phyloP scores from a whole-genome alignment of 2,113 vertebrate species.

The Todiramphus chloris region DNA sequence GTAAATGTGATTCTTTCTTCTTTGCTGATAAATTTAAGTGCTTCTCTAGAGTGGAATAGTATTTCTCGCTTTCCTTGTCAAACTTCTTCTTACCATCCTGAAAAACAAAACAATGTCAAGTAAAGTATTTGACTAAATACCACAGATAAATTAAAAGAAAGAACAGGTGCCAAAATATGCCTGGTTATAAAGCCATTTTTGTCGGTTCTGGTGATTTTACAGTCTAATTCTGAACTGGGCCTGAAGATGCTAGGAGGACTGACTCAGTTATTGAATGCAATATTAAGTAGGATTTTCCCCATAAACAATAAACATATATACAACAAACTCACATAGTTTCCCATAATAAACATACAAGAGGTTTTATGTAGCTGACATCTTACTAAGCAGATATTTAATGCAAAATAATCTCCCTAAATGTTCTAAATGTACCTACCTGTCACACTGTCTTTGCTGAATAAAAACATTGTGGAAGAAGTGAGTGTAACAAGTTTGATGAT shows the following conservation, averaged over 20 bases:
- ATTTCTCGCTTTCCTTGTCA: conserved; percentile 95
- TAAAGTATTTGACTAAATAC: not conserved
- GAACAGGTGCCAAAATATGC: not conserved
- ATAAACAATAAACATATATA: not conserved
- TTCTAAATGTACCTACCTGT: not conserved
- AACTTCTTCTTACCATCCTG: conserved; percentile 98
- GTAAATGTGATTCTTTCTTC: conserved; percentile 94
- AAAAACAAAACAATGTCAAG: conserved; percentile 36
- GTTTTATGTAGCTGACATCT: not conserved
- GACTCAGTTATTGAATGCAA: not conserved
- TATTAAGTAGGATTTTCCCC: not conserved
- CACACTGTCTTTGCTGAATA: not conserved
- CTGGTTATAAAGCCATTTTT: not conserved
- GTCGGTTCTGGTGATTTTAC: not conserved
- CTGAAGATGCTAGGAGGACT: not conserved
- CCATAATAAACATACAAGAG: not conserved
- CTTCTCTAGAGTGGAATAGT: conserved; percentile 93
- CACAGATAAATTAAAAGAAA: not conserved
- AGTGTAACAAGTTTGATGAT: not conserved
- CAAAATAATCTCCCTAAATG: not conserved
- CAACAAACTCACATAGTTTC: not conserved
- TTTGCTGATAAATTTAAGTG: conserved; percentile 93
- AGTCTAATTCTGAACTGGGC: not conserved
- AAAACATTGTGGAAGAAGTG: not conserved
- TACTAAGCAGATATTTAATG: not conserved